Base-by-base conservation (phyloP, 2,113 vertebrate genomes). In the Monopterus albus region DNA sequence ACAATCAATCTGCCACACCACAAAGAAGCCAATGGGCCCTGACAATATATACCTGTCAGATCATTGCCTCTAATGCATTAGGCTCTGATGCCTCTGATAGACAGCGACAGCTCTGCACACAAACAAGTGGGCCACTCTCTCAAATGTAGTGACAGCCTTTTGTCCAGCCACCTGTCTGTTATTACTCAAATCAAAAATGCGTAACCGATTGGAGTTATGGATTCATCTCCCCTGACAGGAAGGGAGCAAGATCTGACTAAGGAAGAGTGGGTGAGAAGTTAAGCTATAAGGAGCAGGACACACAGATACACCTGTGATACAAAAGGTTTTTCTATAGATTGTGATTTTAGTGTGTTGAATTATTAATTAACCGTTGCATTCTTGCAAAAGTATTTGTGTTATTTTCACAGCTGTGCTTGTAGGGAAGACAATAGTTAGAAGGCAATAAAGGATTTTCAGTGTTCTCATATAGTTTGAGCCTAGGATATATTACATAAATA, bases 21-120 rank as follows among this genome's bases (percentile, higher is more conserved):
- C 86, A 85, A 78, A 89, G 83, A 78, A 90, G 85, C 81, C 88
- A 89, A 91, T 88, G 85, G 72, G 80, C 83, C 83, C 55, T 88
- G 86, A 89, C 85, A 85, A 83, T 78, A 79, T 90, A 83, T 87
- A 87, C 89, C 88, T 90, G 86, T 89, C 88, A 89, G 82, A 82
- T 87, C 85, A 80, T 81, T 87, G 81, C 51, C 75, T 72, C 85
- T 75, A 79, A 89, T 78, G 76, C 79, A 83, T 82, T 80, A 61
- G 58, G 79, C 73, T 72, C 62, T 67, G 69, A 83, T 62, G 70
- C 62, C 53, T 78, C 80, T 79, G 79, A 87, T 58, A 83, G 83
- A 84, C 43, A 52, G 55, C 17, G 60, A 83, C 85, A 79, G 78
- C 72, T 31, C 73, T 2, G 25, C 67, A 61, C 66, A 68, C 59